A percentile compares a stretch with the other conserved stretches of the same genome.
phyloP scores from a whole-genome alignment of 2,797 vertebrate genomes.

The Cynopterus sphinx region DNA sequence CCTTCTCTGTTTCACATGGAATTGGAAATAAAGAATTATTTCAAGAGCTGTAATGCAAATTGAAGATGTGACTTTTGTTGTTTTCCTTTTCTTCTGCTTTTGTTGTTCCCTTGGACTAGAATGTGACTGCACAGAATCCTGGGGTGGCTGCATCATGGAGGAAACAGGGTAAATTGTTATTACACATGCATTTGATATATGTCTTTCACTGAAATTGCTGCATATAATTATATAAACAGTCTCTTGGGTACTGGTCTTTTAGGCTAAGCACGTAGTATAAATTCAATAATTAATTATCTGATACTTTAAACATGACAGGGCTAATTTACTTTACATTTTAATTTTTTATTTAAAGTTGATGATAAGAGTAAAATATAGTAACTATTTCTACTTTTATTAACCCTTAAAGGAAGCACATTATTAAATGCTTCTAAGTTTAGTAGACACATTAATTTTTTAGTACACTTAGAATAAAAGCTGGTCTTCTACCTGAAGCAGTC shows the following conservation, averaged over 20 bases:
- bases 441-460: constrained; percentile 70
- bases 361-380: constrained; percentile 43
- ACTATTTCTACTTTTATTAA: constrained; percentile 21
- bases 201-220: neutral
- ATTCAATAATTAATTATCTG: constrained; percentile 55
- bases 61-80: constrained; percentile 53
- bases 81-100: constrained; percentile 64
- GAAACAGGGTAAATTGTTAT: constrained; percentile 93
- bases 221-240: neutral
- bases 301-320: constrained; percentile 54
- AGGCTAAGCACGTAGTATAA: constrained; percentile 46
- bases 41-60: neutral
- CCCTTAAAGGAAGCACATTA: constrained; percentile 34
- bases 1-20: neutral
- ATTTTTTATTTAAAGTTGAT: constrained; percentile 60
- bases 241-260: constrained; percentile 20
- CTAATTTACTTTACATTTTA: constrained; percentile 61
- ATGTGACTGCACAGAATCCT: constrained; percentile 94
- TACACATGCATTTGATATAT: neutral
- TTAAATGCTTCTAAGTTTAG: constrained; percentile 58
- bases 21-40: constrained; percentile 10
- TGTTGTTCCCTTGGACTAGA: constrained; percentile 89
- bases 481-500: constrained; percentile 41
- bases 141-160: constrained; percentile 99
- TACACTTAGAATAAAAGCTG: constrained; percentile 63